These are phyloP conservation scores for Artibeus jamaicensis DNA, from an alignment of 2,797 vertebrate species.

Conservation along the genomic window DNA sequence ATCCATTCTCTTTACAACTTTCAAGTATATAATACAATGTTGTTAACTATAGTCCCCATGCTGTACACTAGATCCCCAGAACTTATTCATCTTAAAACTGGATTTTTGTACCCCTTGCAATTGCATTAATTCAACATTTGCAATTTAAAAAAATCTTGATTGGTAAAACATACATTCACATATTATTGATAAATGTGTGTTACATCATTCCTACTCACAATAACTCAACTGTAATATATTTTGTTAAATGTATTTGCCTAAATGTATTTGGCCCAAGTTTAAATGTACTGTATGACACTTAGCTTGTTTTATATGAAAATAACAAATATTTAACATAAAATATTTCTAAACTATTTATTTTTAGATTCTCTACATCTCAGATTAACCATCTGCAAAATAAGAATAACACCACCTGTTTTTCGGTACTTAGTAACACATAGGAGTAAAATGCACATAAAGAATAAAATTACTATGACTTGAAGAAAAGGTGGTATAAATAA, in stretches of 20 bases:
- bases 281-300: not conserved
- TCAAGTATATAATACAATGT: not conserved
- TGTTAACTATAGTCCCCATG: not conserved
- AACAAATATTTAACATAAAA: not conserved
- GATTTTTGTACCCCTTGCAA: not conserved
- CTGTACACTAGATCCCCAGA: not conserved
- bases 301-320: slow-evolving; percentile 12
- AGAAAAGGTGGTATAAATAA: not conserved
- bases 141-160: not conserved
- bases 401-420: not conserved
- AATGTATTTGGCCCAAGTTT: not conserved
- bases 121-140: not conserved
- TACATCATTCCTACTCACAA: not conserved
- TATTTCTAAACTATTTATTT: slow-evolving; percentile 21
- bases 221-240: not conserved
- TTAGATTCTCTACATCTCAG: slow-evolving; percentile 41
- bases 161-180: not conserved
- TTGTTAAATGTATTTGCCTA: not conserved
- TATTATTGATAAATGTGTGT: not conserved
- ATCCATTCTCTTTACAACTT: not conserved
- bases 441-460: not conserved
- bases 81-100: not conserved
- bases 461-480: not conserved
- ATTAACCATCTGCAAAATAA: not conserved
- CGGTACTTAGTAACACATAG: not conserved